Conservation (phyloP, 1,140 invertebrate genomes). For the Zophobas morio region DNA sequence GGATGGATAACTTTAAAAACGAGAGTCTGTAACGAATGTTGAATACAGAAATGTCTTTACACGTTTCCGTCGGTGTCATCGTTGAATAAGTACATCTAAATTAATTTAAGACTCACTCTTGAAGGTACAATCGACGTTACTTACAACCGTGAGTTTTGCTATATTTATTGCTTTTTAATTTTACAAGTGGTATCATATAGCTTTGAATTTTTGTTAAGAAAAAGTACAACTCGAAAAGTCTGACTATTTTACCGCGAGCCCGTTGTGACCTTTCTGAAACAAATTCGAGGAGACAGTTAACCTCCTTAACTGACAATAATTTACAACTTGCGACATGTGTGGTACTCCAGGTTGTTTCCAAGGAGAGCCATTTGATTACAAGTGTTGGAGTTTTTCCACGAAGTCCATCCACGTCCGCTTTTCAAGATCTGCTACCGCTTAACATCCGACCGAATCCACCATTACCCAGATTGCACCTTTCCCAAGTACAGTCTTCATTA, state of each 20-base stretch:
- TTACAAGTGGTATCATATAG: not conserved
- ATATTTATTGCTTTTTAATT: too few relatives aligned
- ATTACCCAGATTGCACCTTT: conserved; percentile 4
- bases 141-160: too few relatives aligned
- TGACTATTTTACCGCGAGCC: not conserved
- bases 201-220: too few relatives aligned
- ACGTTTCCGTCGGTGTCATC: too few relatives aligned
- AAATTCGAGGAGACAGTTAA: conserved; percentile 10
- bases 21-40: too few relatives aligned
- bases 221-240: too few relatives aligned
- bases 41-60: too few relatives aligned
- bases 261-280: conserved; percentile 7
- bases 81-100: too few relatives aligned
- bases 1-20: too few relatives aligned
- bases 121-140: too few relatives aligned
- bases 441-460: not conserved
- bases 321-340: conserved; percentile 4
- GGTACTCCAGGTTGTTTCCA: conserved; percentile 20
- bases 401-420: not conserved
- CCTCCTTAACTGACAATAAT: conserved; percentile 12
- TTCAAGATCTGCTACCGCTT: not conserved
- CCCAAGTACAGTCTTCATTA: conserved; percentile 25
- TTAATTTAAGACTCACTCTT: too few relatives aligned
- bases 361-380: conserved; percentile 9
- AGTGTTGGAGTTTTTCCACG: not conserved